Conservation (phyloP, 2,888 invertebrate species). For the Lasioglossum oenotherae region DNA sequence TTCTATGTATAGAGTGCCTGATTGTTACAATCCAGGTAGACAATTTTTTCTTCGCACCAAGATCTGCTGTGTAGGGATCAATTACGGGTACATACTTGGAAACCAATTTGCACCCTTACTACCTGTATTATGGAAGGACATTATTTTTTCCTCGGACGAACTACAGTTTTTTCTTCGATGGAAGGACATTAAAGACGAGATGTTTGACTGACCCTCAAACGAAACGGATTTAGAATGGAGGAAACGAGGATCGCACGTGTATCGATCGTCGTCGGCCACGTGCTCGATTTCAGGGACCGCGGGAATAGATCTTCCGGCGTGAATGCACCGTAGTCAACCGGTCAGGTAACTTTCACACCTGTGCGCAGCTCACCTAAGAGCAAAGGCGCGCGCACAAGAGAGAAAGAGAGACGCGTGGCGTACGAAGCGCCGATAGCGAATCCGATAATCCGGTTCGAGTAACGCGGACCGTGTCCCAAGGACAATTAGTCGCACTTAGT, state of each 20-base stretch:
- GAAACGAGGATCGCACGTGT: not conserved
- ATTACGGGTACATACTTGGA: too few relatives aligned
- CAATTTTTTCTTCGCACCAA: too few relatives aligned
- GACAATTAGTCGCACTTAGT: slow-evolving; percentile 42
- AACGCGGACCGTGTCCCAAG: slow-evolving; percentile 21
- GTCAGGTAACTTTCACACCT: slow-evolving; percentile 10
- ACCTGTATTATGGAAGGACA: too few relatives aligned
- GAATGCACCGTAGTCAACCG: not conserved
- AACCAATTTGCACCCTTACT: too few relatives aligned
- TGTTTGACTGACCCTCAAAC: not conserved
- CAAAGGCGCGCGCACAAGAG: not conserved
- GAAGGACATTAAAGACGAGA: not conserved
- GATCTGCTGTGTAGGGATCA: too few relatives aligned
- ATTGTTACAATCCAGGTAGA: too few relatives aligned
- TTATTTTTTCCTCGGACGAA: too few relatives aligned
- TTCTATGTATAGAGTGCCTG: too few relatives aligned
- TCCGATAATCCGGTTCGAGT: slow-evolving; percentile 18
- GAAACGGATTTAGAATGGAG: not conserved
- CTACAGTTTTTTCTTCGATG: too few relatives aligned
- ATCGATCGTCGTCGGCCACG: not conserved
- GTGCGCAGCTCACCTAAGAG: not conserved
- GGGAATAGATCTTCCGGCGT: not conserved
- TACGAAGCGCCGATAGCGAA: slow-evolving; percentile 9
- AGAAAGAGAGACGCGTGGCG: not conserved
- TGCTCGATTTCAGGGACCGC: not conserved